These are phyloP conservation scores for Labeo catla DNA, from an alignment of 2,113 vertebrate species.

Conservation along the genomic window DNA sequence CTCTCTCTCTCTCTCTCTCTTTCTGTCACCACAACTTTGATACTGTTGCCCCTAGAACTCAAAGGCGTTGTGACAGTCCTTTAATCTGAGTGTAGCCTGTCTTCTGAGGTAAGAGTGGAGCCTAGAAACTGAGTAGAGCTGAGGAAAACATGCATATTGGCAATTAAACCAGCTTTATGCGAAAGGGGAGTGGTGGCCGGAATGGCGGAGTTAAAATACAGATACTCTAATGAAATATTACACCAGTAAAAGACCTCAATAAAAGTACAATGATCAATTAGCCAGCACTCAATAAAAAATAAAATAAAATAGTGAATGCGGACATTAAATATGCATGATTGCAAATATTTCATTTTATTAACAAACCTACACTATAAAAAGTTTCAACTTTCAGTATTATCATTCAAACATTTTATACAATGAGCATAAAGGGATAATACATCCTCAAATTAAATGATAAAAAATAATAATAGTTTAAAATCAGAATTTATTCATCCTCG, in stretches of 20 bases:
- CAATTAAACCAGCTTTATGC: not conserved
- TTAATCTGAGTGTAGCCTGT: constrained; percentile 14
- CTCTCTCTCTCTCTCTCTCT: not conserved
- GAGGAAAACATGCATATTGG: constrained; percentile 20
- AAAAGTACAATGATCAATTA: not conserved
- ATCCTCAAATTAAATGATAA: not conserved
- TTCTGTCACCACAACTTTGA: constrained; percentile 7
- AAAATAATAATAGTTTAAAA: too few species aligned
- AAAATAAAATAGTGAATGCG: not conserved
- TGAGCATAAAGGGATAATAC: not conserved
- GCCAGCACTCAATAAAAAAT: not conserved
- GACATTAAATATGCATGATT: not conserved
- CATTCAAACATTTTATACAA: not conserved
- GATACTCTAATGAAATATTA: not conserved
- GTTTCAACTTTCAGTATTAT: not conserved
- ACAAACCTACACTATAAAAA: constrained; percentile 5
- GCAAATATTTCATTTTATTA: not conserved
- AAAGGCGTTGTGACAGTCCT: constrained; percentile 6
- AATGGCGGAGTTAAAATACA: not conserved
- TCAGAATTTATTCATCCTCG: too few species aligned
- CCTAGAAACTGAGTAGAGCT: not conserved
- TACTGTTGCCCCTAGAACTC: not conserved
- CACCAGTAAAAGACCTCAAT: not conserved
- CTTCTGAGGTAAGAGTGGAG: not conserved
- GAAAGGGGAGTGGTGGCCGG: not conserved